Evolutionary conservation across 1,140 invertebrate genomes (phyloP).

Genomic region (Eulimnadia texana): DNA sequence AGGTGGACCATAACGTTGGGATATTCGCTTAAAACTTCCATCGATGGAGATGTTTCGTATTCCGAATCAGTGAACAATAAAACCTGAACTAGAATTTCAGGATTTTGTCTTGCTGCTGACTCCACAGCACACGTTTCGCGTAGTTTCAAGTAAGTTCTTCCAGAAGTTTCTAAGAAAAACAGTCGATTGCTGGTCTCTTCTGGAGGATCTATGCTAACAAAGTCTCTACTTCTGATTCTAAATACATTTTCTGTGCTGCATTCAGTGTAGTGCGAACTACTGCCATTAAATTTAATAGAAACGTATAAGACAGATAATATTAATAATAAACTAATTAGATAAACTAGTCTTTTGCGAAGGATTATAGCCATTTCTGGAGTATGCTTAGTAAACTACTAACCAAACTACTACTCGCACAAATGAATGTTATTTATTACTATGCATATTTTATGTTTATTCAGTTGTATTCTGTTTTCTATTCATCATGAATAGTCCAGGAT

Average conservation of each 20-base stretch:
- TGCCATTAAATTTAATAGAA: no score
- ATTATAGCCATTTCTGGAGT: no score
- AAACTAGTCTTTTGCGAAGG: no score
- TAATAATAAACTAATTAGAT: no score
- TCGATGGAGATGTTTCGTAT: background rate
- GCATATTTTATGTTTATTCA: no score
- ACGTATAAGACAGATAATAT: no score
- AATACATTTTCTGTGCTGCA: no score
- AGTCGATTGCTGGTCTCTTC: background rate
- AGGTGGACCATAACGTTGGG: slow-evolving; percentile 41
- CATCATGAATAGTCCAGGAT: no score
- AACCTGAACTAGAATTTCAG: slow-evolving; percentile 2
- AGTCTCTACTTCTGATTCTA: background rate
- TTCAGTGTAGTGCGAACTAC: background rate
- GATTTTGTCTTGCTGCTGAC: slow-evolving; percentile 13
- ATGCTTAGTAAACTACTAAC: no score
- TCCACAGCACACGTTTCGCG: slow-evolving; percentile 11
- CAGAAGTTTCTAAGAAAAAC: slow-evolving; percentile 12
- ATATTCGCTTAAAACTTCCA: background rate
- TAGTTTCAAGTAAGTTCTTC: background rate
- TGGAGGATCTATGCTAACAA: background rate
- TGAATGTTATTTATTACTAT: no score
- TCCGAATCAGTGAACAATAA: background rate
- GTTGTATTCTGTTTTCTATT: no score
- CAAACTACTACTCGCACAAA: no score